A percentile compares a stretch with the other conserved stretches of the same genome.
Evolutionary conservation across 2,113 vertebrate species (phyloP).

Genomic region (Zootoca vivipara): DNA sequence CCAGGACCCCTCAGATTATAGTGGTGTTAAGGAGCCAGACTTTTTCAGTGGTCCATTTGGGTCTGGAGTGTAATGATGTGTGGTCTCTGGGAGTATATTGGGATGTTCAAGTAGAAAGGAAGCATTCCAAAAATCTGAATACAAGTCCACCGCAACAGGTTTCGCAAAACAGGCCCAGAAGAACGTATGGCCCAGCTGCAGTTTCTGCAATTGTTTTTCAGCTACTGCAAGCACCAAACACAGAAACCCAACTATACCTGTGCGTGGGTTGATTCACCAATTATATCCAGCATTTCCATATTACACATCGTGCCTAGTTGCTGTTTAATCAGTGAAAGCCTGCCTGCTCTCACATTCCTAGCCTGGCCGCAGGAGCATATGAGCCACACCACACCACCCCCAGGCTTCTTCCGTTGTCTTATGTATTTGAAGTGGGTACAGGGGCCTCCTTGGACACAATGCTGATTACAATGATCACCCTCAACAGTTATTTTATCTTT

Average conservation of each 20-base stretch:
- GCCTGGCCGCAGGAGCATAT: too few relatives aligned
- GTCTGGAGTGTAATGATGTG: too few relatives aligned
- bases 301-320: background rate
- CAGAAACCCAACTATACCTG: background rate
- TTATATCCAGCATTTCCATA: background rate
- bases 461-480: background rate
- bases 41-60: too few relatives aligned
- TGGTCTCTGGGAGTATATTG: too few relatives aligned
- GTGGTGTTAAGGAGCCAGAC: too few relatives aligned
- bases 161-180: too few relatives aligned
- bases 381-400: background rate
- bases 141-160: too few relatives aligned
- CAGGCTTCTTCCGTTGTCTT: background rate
- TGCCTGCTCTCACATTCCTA: background rate
- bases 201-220: background rate
- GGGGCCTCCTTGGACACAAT: too few relatives aligned
- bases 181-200: too few relatives aligned
- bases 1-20: too few relatives aligned
- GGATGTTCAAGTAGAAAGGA: too few relatives aligned
- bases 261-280: background rate
- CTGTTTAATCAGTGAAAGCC: background rate
- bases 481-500: background rate
- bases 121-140: too few relatives aligned
- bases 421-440: background rate
- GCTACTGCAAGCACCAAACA: background rate